Base-by-base conservation (phyloP, 2,888 invertebrate species). In the Pheosia gnoma region DNA sequence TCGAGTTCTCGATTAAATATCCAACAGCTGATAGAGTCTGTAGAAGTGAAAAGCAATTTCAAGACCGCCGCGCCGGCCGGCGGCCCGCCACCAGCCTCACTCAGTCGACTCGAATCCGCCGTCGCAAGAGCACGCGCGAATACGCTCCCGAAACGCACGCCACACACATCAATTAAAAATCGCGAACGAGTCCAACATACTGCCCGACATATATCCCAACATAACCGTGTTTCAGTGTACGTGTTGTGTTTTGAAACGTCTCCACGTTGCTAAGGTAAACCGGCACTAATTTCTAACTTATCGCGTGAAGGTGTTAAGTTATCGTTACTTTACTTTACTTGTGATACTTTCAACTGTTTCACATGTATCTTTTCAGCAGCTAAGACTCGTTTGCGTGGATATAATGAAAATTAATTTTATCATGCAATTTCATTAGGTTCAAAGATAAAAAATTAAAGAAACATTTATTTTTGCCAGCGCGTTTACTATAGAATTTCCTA, bases 101-200 rank as follows among this genome's bases (percentile, higher is more conserved):
- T 49, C 74, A 75, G 74, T 75, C 67, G 66, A 63, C 62, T 59
- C 38, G 36, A 58, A 13, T 43, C 57, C 41, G 41, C 58, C 72
- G 70, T 59, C 66, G 53, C 52, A 72, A 39, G 65, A 61, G 63
- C 75, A 74, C 75, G 75, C 63, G 52, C 60, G 55, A 36, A 10
- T 54, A 58, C 72, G 58, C 56, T 62, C 59, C n/a, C 11, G n/a
- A 58, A 55, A 57, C 61, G 57, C 58, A 41, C 59, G 58, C 70
- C 60, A 60, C 65, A 61, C 58, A 60, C 60, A 47, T 61, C 43
- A 51, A 13, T 11, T 60, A 51, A 68, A 65, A 64, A 58, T 61
- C 72, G 76, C 76, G 76, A 72, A 75, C 59, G 62, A 70, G 13
- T 63, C 55, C 61, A 59, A 63, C 65, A 73, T 62, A 66, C 61